Base-by-base conservation (phyloP, 2,888 invertebrate species). In the Deilephila elpenor region DNA sequence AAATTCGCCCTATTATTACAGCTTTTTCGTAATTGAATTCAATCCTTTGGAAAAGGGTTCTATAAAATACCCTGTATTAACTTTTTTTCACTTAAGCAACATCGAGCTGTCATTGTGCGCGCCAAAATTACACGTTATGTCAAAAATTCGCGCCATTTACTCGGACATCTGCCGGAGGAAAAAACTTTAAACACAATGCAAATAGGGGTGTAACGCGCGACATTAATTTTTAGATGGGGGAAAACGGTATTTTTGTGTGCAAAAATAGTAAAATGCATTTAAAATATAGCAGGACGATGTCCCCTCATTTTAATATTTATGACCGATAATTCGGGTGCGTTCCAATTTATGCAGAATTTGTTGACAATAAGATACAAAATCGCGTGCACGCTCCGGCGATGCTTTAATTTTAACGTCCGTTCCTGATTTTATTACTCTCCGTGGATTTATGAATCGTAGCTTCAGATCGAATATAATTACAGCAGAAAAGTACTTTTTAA, bases 1-100 rank as follows among this genome's bases (percentile, higher is more conserved):
- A 93, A 93, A 92, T 87, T 77, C 79, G 90, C 89, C 93, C 92
- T 82, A 89, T 91, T 89, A 89, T 89, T 87, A 84, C 81, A 78
- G 81, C 79, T 88, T 91, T 91, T 91, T 84, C 83, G 83, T 92
- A 93, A 94, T 93, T 90, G 93, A 92, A 94, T 93, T 89, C 91
- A 94, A 93, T 94, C 94, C 94, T 91, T 93, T 92, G 92, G 93
- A 93, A 93, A 93, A 93, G 93, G 94, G 94, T 93, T 93, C 89
- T 82, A 88, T 90, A 92, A 91, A 91, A 86, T 88, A 89, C 87
- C 89, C 86, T 79, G 88, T 90, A 91, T 89, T 89, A 85, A 86
- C 79, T 84, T 89, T 91, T 91, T 89, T 80, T 67, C 25, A 67
- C 74, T 74, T 80, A 82, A 77, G 84, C 84, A 77, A 81, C 82